Evolutionary conservation across 2,113 vertebrate species (phyloP), one percentile per base, ranked within the genome.

Genomic region (Fregata magnificens): DNA sequence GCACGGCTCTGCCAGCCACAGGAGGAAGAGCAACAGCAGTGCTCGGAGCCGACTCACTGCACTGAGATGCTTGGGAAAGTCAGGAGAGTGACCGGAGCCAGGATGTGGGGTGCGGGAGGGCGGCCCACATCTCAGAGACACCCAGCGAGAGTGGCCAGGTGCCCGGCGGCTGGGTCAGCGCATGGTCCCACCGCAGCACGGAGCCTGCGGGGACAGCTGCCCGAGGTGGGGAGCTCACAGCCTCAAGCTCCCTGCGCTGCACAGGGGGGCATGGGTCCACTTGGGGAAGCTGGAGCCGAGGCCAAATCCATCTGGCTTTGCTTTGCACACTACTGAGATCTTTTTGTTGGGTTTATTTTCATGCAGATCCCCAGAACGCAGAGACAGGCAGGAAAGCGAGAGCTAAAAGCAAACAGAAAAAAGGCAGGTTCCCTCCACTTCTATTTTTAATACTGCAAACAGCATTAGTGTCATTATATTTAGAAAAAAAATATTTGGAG

Each of bases 341-440:
- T 69, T 90, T 65, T 93, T 38, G 16, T 44, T 61, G 36, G 31
- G 61, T 94, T 95, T 96, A 45, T 92, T 97, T 96, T 96, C 96
- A 89, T 2, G 1, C 61, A 71, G 63, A 91, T 85, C 38, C 77
- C 44, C 91, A 93, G 84, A 88, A 88, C 0, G 13, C 47, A 85
- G 61, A 84, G 86, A 90, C 40, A 29, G 83, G 66, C 76, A 29
- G 67, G 47, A 93, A 92, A 90, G 93, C 10, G 34, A 96, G 94
- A 95, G 93, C 88, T 94, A 69, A 94, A 95, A 96, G 91, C 88
- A 97, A 97, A 96, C 95, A 98, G 96, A 95, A 97, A 96, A 94
- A 93, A 95, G 95, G 91, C 96, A 96, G 87, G 93, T 96, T 97
- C 83, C 36, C 69, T 95, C 40, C 7, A 20, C 55, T 88, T 78